phyloP scores from a whole-genome alignment of 2,888 invertebrate genomes.

The Bombyx huttoni region DNA sequence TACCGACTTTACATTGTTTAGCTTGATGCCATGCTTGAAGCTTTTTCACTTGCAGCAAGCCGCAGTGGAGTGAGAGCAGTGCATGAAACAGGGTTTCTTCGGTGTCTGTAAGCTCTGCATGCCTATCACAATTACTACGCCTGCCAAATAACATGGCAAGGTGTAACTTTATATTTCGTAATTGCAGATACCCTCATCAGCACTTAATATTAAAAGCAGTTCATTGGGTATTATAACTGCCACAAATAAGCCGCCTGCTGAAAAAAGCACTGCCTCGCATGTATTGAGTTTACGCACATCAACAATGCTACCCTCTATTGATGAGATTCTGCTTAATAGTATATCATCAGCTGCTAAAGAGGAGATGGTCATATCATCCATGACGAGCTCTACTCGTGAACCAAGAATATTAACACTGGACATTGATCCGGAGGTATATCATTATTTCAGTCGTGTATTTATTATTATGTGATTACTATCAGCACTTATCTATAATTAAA shows the following conservation, averaged over 20 bases:
- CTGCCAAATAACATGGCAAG: constrained; percentile 33
- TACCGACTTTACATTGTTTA: constrained; percentile 67
- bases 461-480: constrained; percentile 15
- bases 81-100: constrained; percentile 26
- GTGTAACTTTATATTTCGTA: constrained; percentile 62
- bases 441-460: constrained; percentile 37
- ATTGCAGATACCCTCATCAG: constrained; percentile 68
- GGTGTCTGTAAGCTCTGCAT: constrained; percentile 43
- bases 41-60: constrained; percentile 37
- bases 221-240: constrained; percentile 58
- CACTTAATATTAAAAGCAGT: constrained; percentile 68
- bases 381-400: constrained; percentile 65
- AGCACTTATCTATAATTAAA: not conserved
- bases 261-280: constrained; percentile 71
- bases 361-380: constrained; percentile 68
- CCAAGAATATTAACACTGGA: constrained; percentile 74
- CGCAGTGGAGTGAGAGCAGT: constrained; percentile 16
- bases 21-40: constrained; percentile 62
- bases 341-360: constrained; percentile 74
- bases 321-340: constrained; percentile 75
- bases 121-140: constrained; percentile 40
- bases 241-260: constrained; percentile 57
- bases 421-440: constrained; percentile 75
- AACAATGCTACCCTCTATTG: constrained; percentile 73
- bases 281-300: constrained; percentile 70